phyloP scores from a whole-genome alignment of 2,113 vertebrate genomes.

The Columbina picui region DNA sequence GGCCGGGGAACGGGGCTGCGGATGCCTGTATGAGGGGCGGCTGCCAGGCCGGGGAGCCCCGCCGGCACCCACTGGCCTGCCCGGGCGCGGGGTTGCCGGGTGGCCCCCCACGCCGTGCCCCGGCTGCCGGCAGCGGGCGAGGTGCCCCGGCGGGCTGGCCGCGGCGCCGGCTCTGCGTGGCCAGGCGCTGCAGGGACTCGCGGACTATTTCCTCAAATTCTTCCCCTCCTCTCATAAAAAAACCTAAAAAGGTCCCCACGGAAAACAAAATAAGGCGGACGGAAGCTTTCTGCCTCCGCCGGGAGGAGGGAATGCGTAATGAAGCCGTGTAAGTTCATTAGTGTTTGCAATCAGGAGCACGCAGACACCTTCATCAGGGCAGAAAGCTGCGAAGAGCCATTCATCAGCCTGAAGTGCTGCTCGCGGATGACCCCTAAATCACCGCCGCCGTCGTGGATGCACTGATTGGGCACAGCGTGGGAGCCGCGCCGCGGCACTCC shows the following conservation, averaged over 20 bases:
- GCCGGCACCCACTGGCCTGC: not conserved
- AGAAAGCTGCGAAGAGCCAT: constrained; percentile 73
- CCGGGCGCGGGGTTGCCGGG: not conserved
- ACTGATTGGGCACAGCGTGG: constrained; percentile 82
- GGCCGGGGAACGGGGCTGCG: not conserved
- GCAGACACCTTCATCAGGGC: constrained; percentile 74
- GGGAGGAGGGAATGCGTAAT: constrained; percentile 43
- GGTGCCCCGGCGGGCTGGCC: not conserved
- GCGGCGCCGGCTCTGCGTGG: not conserved
- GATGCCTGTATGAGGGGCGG: not conserved
- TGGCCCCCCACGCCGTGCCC: not conserved
- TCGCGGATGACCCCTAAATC: constrained; percentile 81
- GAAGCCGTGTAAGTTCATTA: constrained; percentile 73
- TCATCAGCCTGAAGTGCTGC: constrained; percentile 78
- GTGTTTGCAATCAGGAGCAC: constrained; percentile 76
- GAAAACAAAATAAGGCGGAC: not conserved
- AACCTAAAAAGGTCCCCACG: not conserved
- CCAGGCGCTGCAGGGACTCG: not conserved
- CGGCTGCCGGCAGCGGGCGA: not conserved
- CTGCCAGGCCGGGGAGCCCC: not conserved
- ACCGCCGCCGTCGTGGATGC: constrained; percentile 65
- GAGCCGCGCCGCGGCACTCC: constrained; percentile 57
- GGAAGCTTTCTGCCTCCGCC: not conserved
- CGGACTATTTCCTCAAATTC: not conserved
- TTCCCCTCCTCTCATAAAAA: not conserved